A percentile compares a stretch with the other conserved stretches of the same genome.
phyloP scores from a whole-genome alignment of 2,888 invertebrate genomes.

The Lymantria dispar region DNA sequence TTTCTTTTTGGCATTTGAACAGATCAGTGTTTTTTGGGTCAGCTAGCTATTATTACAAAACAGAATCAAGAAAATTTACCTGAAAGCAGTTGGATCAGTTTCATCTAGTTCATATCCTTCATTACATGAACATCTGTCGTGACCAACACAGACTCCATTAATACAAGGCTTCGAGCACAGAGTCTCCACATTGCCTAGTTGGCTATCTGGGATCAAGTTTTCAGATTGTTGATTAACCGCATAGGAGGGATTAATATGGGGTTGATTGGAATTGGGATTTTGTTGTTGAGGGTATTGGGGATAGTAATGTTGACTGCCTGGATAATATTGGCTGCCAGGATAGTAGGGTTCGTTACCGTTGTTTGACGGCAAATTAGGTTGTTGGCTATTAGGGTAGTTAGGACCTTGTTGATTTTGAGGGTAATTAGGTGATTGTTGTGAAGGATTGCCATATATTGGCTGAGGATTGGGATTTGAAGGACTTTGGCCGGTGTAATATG shows the following conservation, averaged over 20 bases:
- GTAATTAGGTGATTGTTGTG: slow-evolving; percentile 13
- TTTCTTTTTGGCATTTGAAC: too few species aligned
- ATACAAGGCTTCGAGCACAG: slow-evolving; percentile 84
- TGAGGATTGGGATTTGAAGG: slow-evolving; percentile 19
- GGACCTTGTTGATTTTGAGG: slow-evolving; percentile 21
- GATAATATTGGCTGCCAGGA: slow-evolving; percentile 8
- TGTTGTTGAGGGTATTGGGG: slow-evolving; percentile 12
- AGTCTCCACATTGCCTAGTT: slow-evolving; percentile 11
- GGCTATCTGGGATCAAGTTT: slow-evolving; percentile 22
- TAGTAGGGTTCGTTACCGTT: slow-evolving; percentile 8
- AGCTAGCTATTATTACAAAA: too few species aligned
- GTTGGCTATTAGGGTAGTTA: slow-evolving; percentile 4
- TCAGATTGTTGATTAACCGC: slow-evolving; percentile 14
- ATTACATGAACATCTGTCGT: slow-evolving; percentile 80
- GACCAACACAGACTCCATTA: slow-evolving; percentile 85
- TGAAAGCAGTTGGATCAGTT: slow-evolving; percentile 48
- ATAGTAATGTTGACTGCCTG: slow-evolving; percentile 12
- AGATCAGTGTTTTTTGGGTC: too few species aligned
- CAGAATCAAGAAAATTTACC: slow-evolving; percentile 38
- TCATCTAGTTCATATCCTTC: slow-evolving; percentile 73
- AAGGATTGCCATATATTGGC: slow-evolving; percentile 18
- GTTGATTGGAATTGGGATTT: neutral
- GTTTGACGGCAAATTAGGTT: slow-evolving; percentile 11
- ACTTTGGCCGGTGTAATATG: slow-evolving; percentile 7
- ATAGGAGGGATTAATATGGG: slow-evolving; percentile 6